Evolutionary conservation across 2,888 invertebrate species (phyloP), one percentile per base, ranked within the genome.

Genomic region (Escarpia spicata): DNA sequence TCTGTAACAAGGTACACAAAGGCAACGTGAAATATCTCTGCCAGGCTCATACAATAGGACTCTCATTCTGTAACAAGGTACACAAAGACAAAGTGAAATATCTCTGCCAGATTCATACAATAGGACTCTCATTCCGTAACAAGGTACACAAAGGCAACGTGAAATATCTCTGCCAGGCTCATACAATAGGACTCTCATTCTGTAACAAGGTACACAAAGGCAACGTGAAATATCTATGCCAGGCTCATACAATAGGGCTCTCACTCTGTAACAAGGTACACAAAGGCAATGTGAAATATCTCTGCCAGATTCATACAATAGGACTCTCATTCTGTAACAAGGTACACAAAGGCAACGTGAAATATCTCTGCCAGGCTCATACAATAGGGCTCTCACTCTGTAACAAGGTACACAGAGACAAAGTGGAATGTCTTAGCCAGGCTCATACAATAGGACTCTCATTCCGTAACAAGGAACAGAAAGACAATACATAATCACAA

Each of bases 51-150:
- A 0, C 37, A 37, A 37, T 37, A 37, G 37, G 37, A 37, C 37
- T 37, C 37, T 37, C 37, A 37, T 37, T 37, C 37, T 37, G 37
- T 37, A 37, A 37, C n/a, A n/a, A n/a, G n/a, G n/a, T n/a, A n/a
- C n/a, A n/a, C n/a, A n/a, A n/a, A n/a, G n/a, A n/a, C n/a, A n/a
- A n/a, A n/a, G n/a, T n/a, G n/a, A n/a, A 1, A 97, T 95, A 96
- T 98, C 98, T 89, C 97, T 95, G 0, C 99, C 99, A 6, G 97
- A 97, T 93, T 97, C 97, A 0, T 99, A 99, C 6, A 95, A 93
- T 43, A 96, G 92, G 43, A 93, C 92, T 75, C 94, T 94, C 92
- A 94, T 94, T 90, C 96, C 96, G 93, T 52, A 94, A 92, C 15
- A 9, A 52, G 19, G 19, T 75, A 26, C 75, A 60, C 60, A 60